phyloP scores from a whole-genome alignment of 2,888 invertebrate species.

The Aromia moschata region DNA sequence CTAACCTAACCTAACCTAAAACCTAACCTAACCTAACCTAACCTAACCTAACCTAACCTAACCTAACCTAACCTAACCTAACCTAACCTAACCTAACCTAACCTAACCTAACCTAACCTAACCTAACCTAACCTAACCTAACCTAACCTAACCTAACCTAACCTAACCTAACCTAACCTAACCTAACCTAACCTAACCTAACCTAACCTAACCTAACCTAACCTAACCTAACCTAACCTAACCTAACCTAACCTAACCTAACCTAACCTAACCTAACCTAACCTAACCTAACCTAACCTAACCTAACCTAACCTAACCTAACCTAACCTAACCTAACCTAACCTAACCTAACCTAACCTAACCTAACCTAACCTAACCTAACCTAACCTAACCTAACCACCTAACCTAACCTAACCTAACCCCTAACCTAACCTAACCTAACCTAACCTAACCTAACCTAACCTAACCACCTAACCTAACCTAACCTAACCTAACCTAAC shows the following conservation, averaged over 20 bases:
- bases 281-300: constrained; percentile 47
- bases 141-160: constrained; percentile 25
- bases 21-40: constrained; percentile 38
- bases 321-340: constrained; percentile 41
- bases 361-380: constrained; percentile 38
- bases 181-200: constrained; percentile 15
- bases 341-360: constrained; percentile 46
- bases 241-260: constrained; percentile 34
- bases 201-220: constrained; percentile 28
- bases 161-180: constrained; percentile 25
- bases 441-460: background rate
- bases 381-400: constrained; percentile 34
- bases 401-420: background rate
- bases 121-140: constrained; percentile 25
- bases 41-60: constrained; percentile 38
- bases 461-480: constrained; percentile 26
- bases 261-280: constrained; percentile 46
- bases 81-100: constrained; percentile 25
- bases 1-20: background rate
- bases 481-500: constrained; percentile 30
- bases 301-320: constrained; percentile 44
- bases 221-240: constrained; percentile 28
- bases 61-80: constrained; percentile 39
- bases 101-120: constrained; percentile 25
- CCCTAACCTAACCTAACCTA: background rate